Percentiles rank a stretch among this genome's conserved stretches.
Conservation (phyloP, 2,888 invertebrate genomes). For the Margaritifera margaritifera region DNA sequence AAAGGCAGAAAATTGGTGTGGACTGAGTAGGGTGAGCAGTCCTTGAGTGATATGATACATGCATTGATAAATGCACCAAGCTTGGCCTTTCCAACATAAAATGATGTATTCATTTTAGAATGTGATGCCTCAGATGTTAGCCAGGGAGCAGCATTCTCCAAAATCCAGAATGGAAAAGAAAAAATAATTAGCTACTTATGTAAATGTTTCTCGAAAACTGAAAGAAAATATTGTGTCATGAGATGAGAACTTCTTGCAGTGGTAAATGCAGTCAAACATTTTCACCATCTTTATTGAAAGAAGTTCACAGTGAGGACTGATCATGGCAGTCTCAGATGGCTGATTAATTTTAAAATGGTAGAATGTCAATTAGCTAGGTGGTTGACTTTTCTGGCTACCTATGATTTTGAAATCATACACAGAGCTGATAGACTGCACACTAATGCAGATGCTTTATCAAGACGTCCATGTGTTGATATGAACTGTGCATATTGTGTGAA, state of each 20-base stretch:
- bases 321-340: conserved; percentile 1
- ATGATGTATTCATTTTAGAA: conserved; percentile 12
- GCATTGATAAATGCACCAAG: conserved; percentile 23
- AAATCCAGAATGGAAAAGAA: conserved; percentile 20
- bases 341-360: conserved; percentile 1
- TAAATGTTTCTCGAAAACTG: conserved; percentile 15
- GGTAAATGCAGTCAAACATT: conserved; percentile 11
- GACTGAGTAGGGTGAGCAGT: conserved; percentile 20
- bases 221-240: conserved; percentile 17
- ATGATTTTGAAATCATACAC: conserved; percentile 11
- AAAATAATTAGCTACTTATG: conserved; percentile 27
- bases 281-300: conserved; percentile 9
- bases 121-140: conserved; percentile 20
- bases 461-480: conserved; percentile 16
- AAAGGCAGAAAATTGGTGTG: conserved; percentile 17
- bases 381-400: neutral
- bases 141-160: conserved; percentile 25
- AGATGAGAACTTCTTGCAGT: conserved; percentile 14
- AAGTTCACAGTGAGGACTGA: neutral
- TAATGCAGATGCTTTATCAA: conserved; percentile 17
- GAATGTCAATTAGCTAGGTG: conserved; percentile 7
- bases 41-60: conserved; percentile 25
- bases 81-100: conserved; percentile 29
- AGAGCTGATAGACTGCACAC: conserved; percentile 16
- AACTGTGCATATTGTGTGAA: conserved; percentile 8